A percentile compares a stretch with the other conserved stretches of the same genome.
phyloP scores from a whole-genome alignment of 2,113 vertebrate species.

The Irena cyanogastra region DNA sequence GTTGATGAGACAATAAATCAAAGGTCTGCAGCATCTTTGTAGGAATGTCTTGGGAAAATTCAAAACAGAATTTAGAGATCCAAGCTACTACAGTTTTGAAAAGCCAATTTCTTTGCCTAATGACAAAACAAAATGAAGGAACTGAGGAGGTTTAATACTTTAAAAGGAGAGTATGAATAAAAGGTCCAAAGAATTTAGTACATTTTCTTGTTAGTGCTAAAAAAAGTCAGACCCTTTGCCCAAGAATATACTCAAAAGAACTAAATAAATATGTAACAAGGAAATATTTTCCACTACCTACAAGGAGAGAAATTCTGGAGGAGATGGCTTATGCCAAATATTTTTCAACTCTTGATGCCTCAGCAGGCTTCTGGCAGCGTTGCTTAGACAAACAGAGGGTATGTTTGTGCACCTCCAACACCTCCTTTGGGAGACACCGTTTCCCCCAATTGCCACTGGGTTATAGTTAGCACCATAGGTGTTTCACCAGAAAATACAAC shows the following conservation, averaged over 20 bases:
- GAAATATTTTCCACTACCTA: constrained; percentile 61
- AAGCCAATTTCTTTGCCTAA: not conserved
- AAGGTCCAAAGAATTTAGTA: not conserved
- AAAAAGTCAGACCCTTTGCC: not conserved
- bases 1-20: not conserved
- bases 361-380: constrained; percentile 53
- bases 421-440: constrained; percentile 39
- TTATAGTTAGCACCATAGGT: constrained; percentile 31
- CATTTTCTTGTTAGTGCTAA: not conserved
- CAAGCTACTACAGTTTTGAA: not conserved
- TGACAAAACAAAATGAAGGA: not conserved
- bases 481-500: constrained; percentile 47
- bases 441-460: constrained; percentile 16
- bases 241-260: not conserved
- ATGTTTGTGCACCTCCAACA: constrained; percentile 43
- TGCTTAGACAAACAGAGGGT: constrained; percentile 50
- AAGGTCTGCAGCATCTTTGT: not conserved
- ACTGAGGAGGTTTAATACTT: not conserved
- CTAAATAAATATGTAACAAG: constrained; percentile 53
- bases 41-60: not conserved
- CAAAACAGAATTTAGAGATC: not conserved
- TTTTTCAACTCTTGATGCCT: constrained; percentile 61
- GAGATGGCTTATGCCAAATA: constrained; percentile 47
- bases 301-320: constrained; percentile 46
- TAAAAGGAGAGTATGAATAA: not conserved